Base-by-base conservation (phyloP, 2,797 vertebrate species). In the Pyrocephalus nanus region DNA sequence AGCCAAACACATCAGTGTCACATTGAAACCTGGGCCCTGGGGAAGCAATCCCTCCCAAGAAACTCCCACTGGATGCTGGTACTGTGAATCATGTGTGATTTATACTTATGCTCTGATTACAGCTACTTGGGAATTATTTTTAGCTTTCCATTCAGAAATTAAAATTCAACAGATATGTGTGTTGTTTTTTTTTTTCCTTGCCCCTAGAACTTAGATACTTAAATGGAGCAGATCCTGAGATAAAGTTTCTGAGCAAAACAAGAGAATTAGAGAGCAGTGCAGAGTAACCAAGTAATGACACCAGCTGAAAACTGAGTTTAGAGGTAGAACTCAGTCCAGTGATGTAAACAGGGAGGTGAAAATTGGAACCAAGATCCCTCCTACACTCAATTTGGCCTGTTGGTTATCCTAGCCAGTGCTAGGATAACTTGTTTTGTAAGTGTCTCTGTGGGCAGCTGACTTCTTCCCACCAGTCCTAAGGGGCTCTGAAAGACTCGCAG, bases 61-160 rank as follows among this genome's bases (percentile, higher is more conserved):
- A 88, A 81, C 72, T 90, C 93, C 72, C 60, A 53, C 84, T 64
- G 60, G 60, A 83, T 92, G 57, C 62, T 76, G 25, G 55, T 92
- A 53, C 64, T 16, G 21, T 8, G 9, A 60, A 79, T 92, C 73
- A 55, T 32, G 34, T 62, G 36, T 61, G 80, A 94, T 90, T 94
- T 96, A 90, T 75, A 81, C 34, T 87, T 73, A 16, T 76, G 58
- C n/a, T 94, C 85, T 92, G 82, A 86, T 94, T 95, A 76, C 76
- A 92, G 43, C 40, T 95, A 76, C n/a, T 55, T 75, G 70, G 70
- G 26, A 81, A 74, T 88, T 92, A 88, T 81, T 88, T 95, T 90
- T 90, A 93, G 29, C 40, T 84, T 92, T 92, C 73, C 88, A 93
- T 94, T 96, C 76, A 92, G 66, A 95, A 96, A 90, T 75, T 36